Percentiles rank a stretch among this genome's conserved stretches.
These are phyloP conservation scores for Crocuta crocuta DNA, from an alignment of 2,113 vertebrate species.

Conservation along the genomic window DNA sequence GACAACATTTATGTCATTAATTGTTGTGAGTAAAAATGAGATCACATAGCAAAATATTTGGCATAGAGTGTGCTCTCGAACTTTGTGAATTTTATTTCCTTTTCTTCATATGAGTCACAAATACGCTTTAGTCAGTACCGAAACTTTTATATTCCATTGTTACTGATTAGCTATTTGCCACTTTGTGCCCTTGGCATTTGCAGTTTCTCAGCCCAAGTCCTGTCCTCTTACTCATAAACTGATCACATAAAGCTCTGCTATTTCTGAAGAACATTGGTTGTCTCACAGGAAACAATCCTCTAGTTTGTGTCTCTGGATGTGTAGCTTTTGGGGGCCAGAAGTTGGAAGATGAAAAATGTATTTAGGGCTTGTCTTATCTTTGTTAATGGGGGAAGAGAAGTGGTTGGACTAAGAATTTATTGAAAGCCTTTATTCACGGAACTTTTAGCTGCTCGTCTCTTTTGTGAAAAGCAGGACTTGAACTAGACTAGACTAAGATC, in stretches of 20 bases:
- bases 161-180: not conserved
- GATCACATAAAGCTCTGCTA: not conserved
- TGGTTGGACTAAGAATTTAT: not conserved
- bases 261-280: not conserved
- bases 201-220: not conserved
- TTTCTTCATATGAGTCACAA: not conserved
- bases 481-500: not conserved
- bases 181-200: not conserved
- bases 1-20: not conserved
- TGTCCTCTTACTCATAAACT: not conserved
- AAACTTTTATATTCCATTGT: not conserved
- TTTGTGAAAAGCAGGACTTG: not conserved
- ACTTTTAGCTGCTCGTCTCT: not conserved
- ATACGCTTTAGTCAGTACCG: not conserved
- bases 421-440: not conserved
- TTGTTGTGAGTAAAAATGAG: not conserved
- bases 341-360: not conserved
- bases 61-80: not conserved
- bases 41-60: not conserved
- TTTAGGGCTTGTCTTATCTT: not conserved
- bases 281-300: not conserved
- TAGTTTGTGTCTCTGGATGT: not conserved
- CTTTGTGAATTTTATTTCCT: not conserved
- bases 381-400: not conserved
- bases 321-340: not conserved